phyloP scores from a whole-genome alignment of 1,140 invertebrate species.

The Caerostris darwini region DNA sequence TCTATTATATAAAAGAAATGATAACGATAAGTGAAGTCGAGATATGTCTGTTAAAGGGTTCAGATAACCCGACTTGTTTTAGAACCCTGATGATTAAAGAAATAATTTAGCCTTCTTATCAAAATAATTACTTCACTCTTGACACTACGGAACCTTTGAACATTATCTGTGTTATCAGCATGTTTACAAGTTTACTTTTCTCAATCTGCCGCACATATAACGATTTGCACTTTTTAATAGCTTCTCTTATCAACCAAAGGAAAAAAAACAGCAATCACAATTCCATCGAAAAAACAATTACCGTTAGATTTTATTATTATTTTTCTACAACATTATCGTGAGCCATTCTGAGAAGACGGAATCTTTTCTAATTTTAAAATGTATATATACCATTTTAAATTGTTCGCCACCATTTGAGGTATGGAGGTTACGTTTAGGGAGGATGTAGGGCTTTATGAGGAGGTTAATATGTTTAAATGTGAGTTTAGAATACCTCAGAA shows the following conservation, averaged over 20 bases:
- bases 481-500: too few relatives aligned
- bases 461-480: too few relatives aligned
- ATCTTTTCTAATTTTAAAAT: too few relatives aligned
- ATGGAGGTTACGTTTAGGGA: too few relatives aligned
- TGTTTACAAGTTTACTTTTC: constrained; percentile 38
- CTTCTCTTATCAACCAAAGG: constrained; percentile 10
- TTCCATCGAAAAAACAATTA: constrained; percentile 35
- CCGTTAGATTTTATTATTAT: background rate
- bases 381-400: too few relatives aligned
- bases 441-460: too few relatives aligned
- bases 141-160: constrained; percentile 38
- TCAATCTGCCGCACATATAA: constrained; percentile 26
- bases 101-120: constrained; percentile 32
- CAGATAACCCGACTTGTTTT: background rate
- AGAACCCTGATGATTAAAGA: constrained; percentile 28
- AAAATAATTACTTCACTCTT: constrained; percentile 42
- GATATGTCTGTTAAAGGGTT: constrained; percentile 15
- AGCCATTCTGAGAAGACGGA: too few relatives aligned
- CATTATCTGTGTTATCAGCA: constrained; percentile 36
- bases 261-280: background rate
- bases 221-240: constrained; percentile 44
- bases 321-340: too few relatives aligned
- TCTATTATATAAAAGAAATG: constrained; percentile 11
- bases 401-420: too few relatives aligned
- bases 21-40: background rate